Evolutionary conservation across 2,888 invertebrate species (phyloP), one percentile per base, ranked within the genome.

Genomic region (Cenopis cana): DNA sequence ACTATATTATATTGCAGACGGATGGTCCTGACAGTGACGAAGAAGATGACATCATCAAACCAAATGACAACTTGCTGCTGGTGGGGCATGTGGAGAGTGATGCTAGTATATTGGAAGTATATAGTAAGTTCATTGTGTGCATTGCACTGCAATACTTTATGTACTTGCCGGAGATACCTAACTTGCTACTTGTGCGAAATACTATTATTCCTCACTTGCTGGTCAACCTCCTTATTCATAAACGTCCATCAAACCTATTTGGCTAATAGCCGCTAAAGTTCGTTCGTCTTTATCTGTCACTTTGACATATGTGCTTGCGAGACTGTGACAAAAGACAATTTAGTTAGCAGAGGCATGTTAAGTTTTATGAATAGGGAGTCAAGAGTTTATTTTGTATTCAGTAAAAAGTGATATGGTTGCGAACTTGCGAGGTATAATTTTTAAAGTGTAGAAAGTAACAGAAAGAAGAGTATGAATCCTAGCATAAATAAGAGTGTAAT

Each of bases 21-120:
- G 93, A 93, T 68, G 94, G 93, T 0, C 89, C 93, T 0, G 94
- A 94, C 78, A 97, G 97, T 41, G 97, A 98, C 80, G 97, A 97
- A 79, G 98, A 98, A 79, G 98, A 99, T 88, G 97, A 98, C 84
- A 94, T 96, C 56, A 97, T 99, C 59, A 97, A 97, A 86, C 95
- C 96, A 0, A 95, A 95, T 73, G 99, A 99, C 85, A 99, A 99
- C 89, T 93, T 99, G 24, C 94, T 99, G 24, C 89, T 98, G 14
- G 96, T 97, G 0, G 98, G 98, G 0, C 97, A 97, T 83, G 97
- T 98, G 0, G 96, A 97, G 79, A 97, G 96, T 78, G 98, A 98
- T 89, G 96, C 97, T 14, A 97, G 97, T 82, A 94, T 96, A 60
- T 90, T 99, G 76, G 98, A 99, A 95, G 96, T 99, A 54, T 97